phyloP scores from a whole-genome alignment of 1,140 invertebrate species.

The Eumeta japonica region DNA sequence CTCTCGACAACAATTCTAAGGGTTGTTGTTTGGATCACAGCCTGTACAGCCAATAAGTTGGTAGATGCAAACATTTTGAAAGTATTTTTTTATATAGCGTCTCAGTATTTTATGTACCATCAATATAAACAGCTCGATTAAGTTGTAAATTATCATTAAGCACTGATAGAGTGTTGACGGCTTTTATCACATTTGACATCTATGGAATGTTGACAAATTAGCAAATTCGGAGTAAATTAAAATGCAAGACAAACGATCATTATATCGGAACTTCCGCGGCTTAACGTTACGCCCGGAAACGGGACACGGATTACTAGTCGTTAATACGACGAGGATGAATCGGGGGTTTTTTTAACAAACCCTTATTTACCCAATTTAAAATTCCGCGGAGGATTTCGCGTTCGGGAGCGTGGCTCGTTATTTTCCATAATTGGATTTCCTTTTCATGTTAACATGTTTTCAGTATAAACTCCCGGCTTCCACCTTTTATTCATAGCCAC shows the following conservation, averaged over 20 bases:
- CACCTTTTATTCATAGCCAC: no score
- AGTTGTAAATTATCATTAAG: neutral
- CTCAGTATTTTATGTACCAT: neutral
- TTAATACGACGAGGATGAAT: no score
- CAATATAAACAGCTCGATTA: neutral
- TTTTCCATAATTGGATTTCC: constrained; percentile 27
- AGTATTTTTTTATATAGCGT: no score
- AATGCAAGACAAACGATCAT: neutral
- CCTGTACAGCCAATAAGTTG: constrained; percentile 32
- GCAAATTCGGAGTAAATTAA: neutral
- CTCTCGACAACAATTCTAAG: no score
- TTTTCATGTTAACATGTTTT: constrained; percentile 27
- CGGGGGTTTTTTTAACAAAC: constrained; percentile 19
- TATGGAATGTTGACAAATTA: neutral
- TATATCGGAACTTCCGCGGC: neutral
- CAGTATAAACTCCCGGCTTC: constrained; percentile 12
- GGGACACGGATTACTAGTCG: constrained; percentile 5
- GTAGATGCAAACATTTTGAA: no score
- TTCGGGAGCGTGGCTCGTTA: constrained; percentile 21
- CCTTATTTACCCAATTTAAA: constrained; percentile 26
- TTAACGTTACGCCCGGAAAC: neutral
- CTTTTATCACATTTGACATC: no score
- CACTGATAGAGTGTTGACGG: neutral
- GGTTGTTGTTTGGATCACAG: no score
- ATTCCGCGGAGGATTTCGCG: constrained; percentile 20